Conservation (phyloP, 2,113 vertebrate species). For the Jaculus jaculus region DNA sequence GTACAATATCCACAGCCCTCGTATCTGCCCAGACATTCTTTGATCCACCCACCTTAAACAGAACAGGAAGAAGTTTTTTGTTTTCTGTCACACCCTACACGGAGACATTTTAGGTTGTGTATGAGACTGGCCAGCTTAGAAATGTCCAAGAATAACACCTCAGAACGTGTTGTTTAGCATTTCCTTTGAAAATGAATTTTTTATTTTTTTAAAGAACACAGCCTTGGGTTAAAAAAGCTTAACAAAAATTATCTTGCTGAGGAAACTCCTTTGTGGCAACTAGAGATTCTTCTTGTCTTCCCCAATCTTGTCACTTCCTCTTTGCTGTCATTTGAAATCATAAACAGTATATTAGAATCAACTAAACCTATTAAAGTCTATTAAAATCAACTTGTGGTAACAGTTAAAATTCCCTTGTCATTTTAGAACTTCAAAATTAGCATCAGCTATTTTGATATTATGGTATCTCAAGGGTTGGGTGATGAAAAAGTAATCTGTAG, state of each 20-base stretch:
- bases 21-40: conserved; percentile 58
- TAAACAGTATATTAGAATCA: background rate
- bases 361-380: background rate
- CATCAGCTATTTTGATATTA: conserved; percentile 13
- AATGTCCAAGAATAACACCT: conserved; percentile 67
- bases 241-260: background rate
- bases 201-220: too few relatives aligned
- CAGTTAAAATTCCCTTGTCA: background rate
- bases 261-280: conserved; percentile 5
- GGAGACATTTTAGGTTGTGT: conserved; percentile 54
- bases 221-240: background rate
- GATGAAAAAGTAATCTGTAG: background rate
- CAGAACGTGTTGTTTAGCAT: conserved; percentile 38
- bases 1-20: background rate
- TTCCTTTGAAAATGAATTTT: conserved; percentile 32
- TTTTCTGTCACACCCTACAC: conserved; percentile 50
- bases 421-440: background rate
- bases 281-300: background rate
- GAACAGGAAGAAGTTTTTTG: conserved; percentile 64
- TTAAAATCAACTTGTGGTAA: background rate
- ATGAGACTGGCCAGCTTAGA: conserved; percentile 56
- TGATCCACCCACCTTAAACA: conserved; percentile 61
- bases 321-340: background rate
- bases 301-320: background rate
- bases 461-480: background rate